Percentiles rank a stretch among this genome's conserved stretches.
Evolutionary conservation across 2,113 vertebrate species (phyloP).

Genomic region (Pelecanoides urinatrix): DNA sequence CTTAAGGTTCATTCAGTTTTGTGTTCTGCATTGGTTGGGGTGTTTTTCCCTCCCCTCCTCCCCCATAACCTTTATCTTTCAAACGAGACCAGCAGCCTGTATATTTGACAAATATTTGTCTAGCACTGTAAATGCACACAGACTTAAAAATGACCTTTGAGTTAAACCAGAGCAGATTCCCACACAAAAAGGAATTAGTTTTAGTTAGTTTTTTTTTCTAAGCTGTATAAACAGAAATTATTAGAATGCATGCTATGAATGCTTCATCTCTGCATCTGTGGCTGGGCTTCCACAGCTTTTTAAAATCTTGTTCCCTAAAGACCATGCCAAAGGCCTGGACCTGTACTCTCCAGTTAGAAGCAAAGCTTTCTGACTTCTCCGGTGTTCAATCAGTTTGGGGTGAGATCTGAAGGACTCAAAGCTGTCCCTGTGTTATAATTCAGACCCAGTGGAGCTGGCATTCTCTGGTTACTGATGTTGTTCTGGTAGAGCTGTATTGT

Average conservation of each 20-base stretch:
- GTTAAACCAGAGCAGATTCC: slow-evolving; percentile 14
- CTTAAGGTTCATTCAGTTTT: neutral
- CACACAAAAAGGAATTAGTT: slow-evolving; percentile 17
- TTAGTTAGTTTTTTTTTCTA: neutral
- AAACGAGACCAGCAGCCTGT: slow-evolving; percentile 14
- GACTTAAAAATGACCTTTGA: slow-evolving; percentile 11
- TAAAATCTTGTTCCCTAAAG: neutral
- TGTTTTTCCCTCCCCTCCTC: neutral
- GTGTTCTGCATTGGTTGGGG: neutral
- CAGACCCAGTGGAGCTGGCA: neutral
- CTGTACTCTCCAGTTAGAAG: neutral
- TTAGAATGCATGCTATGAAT: slow-evolving; percentile 14
- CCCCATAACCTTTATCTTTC: slow-evolving; percentile 42
- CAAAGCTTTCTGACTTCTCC: neutral
- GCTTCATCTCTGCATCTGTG: slow-evolving; percentile 12
- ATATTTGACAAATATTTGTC: slow-evolving; percentile 36
- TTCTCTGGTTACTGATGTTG: neutral
- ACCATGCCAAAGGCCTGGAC: neutral
- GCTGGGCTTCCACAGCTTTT: neutral
- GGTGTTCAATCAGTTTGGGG: neutral
- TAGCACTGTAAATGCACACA: neutral
- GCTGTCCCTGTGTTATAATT: neutral
- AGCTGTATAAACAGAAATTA: slow-evolving; percentile 8
- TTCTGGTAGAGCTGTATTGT: neutral
- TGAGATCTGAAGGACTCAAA: neutral